Evolutionary conservation across 2,888 invertebrate genomes (phyloP), one percentile per base, ranked within the genome.

Genomic region (Sphaeridia pumilis): DNA sequence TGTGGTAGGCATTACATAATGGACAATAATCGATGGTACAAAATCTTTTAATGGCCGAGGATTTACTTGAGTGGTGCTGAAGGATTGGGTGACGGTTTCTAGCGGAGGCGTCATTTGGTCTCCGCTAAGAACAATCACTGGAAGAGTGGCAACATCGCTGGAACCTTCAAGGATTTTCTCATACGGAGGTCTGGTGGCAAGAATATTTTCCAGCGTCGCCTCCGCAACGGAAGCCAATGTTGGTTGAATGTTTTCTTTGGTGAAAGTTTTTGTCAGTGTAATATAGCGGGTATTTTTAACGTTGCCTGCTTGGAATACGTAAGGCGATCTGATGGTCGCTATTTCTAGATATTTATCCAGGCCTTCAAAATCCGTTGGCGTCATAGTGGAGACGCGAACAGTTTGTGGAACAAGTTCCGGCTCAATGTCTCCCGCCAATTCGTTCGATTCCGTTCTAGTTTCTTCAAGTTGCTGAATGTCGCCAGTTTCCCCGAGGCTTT

Each of bases 81-180:
- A 92, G 2, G 88, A 88, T 72, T 92, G 89, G 1, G 87, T 88
- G 41, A 87, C 74, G 1, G 88, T 89, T 73, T 89, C 87, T 47
- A 92, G 71, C 0, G 87, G 87, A 14, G 88, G 87, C 0, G 88
- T 89, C 70, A 84, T 85, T 69, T 81, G 80, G 65, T 83, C 83
- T 10, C 81, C 78, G 5, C 83, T 79, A 36, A 87, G 72, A 55
- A 81, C 81, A 57, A 90, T 79, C 0, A 87, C 80, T 10, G 87
- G 87, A 34, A 90, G 73, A 1, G 89, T 89, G 10, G 83, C 87
- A 51, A 89, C 79, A 65, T 66, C 66, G 49, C 60, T 64, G 10
- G 67, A 66, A 1, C 66, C 67, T 58, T 66, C 56, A 56, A 88
- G 76, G 49, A 80, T 79, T 70, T 84, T 87, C 70, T 87, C 85